Base-by-base conservation (phyloP, 2,797 vertebrate genomes). In the Okamejei kenojei region DNA sequence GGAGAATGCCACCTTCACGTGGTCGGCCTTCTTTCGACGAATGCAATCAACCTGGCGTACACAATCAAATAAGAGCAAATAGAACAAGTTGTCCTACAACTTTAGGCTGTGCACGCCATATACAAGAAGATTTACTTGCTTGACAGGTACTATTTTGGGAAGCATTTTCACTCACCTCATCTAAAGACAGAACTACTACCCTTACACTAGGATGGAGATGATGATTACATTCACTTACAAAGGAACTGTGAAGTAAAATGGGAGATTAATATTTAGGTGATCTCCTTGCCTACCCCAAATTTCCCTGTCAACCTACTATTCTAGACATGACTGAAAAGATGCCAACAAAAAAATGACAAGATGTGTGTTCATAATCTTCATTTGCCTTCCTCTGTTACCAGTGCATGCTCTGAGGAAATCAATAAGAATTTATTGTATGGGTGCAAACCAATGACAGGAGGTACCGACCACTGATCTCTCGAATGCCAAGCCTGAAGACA, bases 331-430 rank as follows among this genome's bases (percentile, higher is more conserved):
- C 29, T 77, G 76, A 77, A 77, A 9, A 15, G 15, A 6, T 65
- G 63, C 63, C 63, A 10, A 8, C 63, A 65, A 65, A 77, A 77
- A 77, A 32, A 77, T 77, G 1, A 10, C 76, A 77, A 9, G 11
- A 9, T 76, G 74, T 9, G 26, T 29, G 26, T 77, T 2, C 10
- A 2, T 29, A 9, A 7, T 9, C 76, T 32, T 45, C 32, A 21
- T 80, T 80, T 80, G 17, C 17, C 38, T 80, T 45, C 90, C 93
- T 94, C 94, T 94, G 79, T 5, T 63, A 95, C 93, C 94, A 95
- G 94, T 95, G 94, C 95, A 96, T 95, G 94, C 94, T 94, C 94
- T 92, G 58, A 82, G 81, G 10, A 90, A 68, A 23, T 11, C 0
- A 8, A 6, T 15, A 10, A 8, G 65, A 32, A 71, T 68, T 90